Conservation (phyloP, 2,888 invertebrate species). For the Sinotaia quadrata region DNA sequence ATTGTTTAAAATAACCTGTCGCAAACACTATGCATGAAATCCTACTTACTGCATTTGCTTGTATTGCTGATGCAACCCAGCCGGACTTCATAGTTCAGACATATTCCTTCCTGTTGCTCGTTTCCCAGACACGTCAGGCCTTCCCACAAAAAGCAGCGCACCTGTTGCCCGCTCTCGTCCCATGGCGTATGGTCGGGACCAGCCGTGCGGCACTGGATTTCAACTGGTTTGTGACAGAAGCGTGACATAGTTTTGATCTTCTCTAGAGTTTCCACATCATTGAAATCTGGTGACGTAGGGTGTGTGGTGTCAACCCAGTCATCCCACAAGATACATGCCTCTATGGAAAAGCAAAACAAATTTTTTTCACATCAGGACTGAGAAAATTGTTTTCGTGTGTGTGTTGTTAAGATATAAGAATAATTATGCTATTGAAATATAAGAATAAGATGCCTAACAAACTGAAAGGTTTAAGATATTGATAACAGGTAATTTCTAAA, state of each 20-base stretch:
- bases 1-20: too few relatives aligned
- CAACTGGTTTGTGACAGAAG: constrained; percentile 55
- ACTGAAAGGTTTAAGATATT: too few relatives aligned
- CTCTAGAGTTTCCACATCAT: constrained; percentile 60
- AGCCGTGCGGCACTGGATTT: constrained; percentile 64
- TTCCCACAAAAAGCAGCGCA: constrained; percentile 76
- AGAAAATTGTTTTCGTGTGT: not conserved
- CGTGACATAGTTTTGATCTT: constrained; percentile 49
- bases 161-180: constrained; percentile 53
- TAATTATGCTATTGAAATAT: too few relatives aligned
- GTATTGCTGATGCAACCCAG: constrained; percentile 57
- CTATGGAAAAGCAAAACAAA: not conserved
- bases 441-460: too few relatives aligned
- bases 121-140: constrained; percentile 80
- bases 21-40: too few relatives aligned
- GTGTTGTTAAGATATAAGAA: too few relatives aligned
- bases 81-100: constrained; percentile 59
- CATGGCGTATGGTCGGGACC: constrained; percentile 48
- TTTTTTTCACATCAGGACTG: not conserved
- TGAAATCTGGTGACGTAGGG: constrained; percentile 43
- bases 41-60: constrained; percentile 56
- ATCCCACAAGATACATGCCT: constrained; percentile 60
- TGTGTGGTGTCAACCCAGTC: constrained; percentile 62
- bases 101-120: constrained; percentile 44
- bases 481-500: too few relatives aligned